Conservation (phyloP, 2,113 vertebrate species). For the Perognathus longimembris region DNA sequence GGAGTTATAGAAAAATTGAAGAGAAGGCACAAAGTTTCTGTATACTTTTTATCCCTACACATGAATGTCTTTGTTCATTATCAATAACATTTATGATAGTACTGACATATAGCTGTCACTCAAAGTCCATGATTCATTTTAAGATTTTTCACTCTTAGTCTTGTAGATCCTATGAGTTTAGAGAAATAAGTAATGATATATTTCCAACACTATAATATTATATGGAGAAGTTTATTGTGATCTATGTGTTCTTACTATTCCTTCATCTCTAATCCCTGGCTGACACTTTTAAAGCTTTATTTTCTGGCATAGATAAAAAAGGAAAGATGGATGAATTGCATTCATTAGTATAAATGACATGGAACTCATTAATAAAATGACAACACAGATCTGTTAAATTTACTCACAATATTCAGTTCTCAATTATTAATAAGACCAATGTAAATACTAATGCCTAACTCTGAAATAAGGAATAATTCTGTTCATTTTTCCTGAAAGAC, state of each 20-base stretch:
- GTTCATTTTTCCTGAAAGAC: neutral
- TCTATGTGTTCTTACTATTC: neutral
- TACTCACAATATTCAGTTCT: neutral
- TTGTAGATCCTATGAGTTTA: neutral
- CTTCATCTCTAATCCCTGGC: neutral
- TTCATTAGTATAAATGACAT: neutral
- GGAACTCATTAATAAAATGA: neutral
- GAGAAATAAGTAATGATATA: neutral
- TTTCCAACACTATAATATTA: neutral
- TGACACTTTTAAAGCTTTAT: neutral
- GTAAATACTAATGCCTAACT: slow-evolving; percentile 5
- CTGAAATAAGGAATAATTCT: neutral
- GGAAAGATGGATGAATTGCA: neutral
- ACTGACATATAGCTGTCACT: neutral
- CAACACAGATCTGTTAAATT: neutral
- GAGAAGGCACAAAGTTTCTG: neutral
- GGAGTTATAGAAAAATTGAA: neutral
- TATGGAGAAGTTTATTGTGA: neutral
- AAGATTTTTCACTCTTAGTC: neutral
- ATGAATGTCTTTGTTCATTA: no score
- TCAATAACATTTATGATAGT: neutral
- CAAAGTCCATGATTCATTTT: neutral
- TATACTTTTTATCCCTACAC: neutral
- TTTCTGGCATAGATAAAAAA: neutral
- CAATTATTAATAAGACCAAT: neutral